Base-by-base conservation (phyloP, 2,888 invertebrate species). In the Tenodera sinensis region DNA sequence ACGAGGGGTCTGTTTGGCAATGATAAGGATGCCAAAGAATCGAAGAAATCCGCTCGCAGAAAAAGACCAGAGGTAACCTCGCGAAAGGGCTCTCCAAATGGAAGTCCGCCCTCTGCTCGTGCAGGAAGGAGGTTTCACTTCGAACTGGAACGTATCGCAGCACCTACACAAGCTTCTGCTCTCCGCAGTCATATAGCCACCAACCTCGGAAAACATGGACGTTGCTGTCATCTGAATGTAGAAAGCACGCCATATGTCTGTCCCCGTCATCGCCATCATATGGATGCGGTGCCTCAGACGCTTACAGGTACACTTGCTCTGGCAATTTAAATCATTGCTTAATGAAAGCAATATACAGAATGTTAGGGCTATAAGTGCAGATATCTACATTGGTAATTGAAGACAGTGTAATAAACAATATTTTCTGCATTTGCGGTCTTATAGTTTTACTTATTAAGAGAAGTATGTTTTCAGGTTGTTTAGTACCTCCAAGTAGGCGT, bases 1-100 rank as follows among this genome's bases (percentile, higher is more conserved):
- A 95, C 96, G 83, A 95, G 97, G 90, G 97, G 97, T 0, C 93
- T 97, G 90, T 97, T 97, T 92, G 97, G 96, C 30, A 89, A 85
- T 2, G 88, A 83, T 84, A 91, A 92, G 0, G 91, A 91, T 6
- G 92, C 91, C 25, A 90, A 90, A 88, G 91, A 92, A 6, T 93
- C 93, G 87, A 93, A 93, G 20, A 93, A 93, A 85, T 93, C 89
- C 15, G 85, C 34, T n/a, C 87, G 81, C 20, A 27, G 85, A 28
- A 88, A 89, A 83, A 83, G 81, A 28, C 71, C 85, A 15, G 85
- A 87, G 83, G 90, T 71, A 89, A 89, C 83, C 8, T 83, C 81
- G 12, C 84, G 15, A 20, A 54, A 28, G n/a, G 34, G 27, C 34
- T 54, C 83, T 88, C 82, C 85, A 28, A 88, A 87, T 83, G 90